Evolutionary conservation across 1,140 invertebrate genomes (phyloP).

Genomic region (Anastrepha obliqua): DNA sequence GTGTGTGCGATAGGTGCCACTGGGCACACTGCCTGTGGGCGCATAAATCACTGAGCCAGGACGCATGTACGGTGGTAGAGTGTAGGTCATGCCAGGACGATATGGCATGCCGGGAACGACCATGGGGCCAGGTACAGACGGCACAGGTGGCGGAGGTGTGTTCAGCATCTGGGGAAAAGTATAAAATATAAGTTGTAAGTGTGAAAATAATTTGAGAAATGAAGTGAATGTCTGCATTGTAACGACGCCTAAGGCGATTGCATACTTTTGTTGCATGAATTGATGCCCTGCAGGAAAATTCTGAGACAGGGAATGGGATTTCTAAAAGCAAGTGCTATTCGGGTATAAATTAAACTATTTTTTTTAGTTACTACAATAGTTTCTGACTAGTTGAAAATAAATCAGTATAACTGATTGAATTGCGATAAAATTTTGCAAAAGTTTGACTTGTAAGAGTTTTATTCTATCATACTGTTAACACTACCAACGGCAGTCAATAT

Average conservation of each 20-base stretch:
- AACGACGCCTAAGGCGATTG: background rate
- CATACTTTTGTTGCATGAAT: too few relatives aligned
- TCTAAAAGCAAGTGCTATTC: too few relatives aligned
- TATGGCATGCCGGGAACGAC: constrained; percentile 27
- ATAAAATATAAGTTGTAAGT: background rate
- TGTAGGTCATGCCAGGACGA: constrained; percentile 61
- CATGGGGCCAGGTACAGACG: constrained; percentile 37
- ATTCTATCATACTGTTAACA: too few relatives aligned
- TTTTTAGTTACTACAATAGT: background rate
- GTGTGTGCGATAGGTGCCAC: constrained; percentile 68
- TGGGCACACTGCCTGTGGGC: constrained; percentile 58
- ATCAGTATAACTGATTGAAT: too few relatives aligned
- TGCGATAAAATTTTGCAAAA: too few relatives aligned
- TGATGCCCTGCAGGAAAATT: too few relatives aligned
- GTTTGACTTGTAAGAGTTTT: too few relatives aligned
- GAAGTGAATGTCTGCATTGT: background rate
- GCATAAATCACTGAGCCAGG: constrained; percentile 60
- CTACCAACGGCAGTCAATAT: too few relatives aligned
- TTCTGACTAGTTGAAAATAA: too few relatives aligned
- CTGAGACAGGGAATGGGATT: too few relatives aligned
- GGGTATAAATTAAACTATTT: too few relatives aligned
- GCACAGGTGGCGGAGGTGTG: constrained; percentile 60
- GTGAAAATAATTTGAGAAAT: background rate
- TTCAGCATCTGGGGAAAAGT: constrained; percentile 57
- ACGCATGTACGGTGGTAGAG: constrained; percentile 67